Base-by-base conservation (phyloP, 1,140 invertebrate species). In the Leptestheria dahalacensis region DNA sequence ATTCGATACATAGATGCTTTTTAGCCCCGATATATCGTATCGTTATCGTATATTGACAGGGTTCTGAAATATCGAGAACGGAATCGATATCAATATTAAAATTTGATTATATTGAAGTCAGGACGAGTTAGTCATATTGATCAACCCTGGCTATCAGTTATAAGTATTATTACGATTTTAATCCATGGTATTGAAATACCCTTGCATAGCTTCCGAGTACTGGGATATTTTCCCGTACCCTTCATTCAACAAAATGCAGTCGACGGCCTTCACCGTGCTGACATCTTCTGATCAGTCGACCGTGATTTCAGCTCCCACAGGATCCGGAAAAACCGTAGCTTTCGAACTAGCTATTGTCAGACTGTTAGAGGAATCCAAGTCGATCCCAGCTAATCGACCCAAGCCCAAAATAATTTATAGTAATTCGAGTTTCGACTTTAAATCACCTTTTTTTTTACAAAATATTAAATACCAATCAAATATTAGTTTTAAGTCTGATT, bases 311-410 rank as follows among this genome's bases (percentile, higher is more conserved):
- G 83, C 86, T 15, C 85, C 86, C 0, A 89, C 86, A 15, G 85
- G 86, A 28, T 85, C 85, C 15, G 87, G 86, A 28, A 91, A 90
- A 74, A 89, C 86, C 1, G 82, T 79, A 26, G 73, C 88, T 25
- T 86, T 90, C 74, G 87, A 90, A 75, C 70, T 90, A 66, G 83
- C 85, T 0, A 84, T 89, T 49, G 71, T 86, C 3, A 73, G 79
- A 61, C 68, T 85, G 15, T 67, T 41, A 15, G 33, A 41, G 15
- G 6, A 15, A 41, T 15, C 15, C 6, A 41, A 41, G 15, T 6
- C 33, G 33, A 41, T 9, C 33, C 6, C 6, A 15, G 15, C 6
- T 41, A 15, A 41, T 9, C 15, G 33, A 6, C 33, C 33, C 6
- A 41, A 41, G 15, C 33, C 33, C 6, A 41, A 41, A 15, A 41